These are phyloP conservation scores for Conomelus anceps DNA, from an alignment of 2,888 invertebrate species.

Conservation along the genomic window DNA sequence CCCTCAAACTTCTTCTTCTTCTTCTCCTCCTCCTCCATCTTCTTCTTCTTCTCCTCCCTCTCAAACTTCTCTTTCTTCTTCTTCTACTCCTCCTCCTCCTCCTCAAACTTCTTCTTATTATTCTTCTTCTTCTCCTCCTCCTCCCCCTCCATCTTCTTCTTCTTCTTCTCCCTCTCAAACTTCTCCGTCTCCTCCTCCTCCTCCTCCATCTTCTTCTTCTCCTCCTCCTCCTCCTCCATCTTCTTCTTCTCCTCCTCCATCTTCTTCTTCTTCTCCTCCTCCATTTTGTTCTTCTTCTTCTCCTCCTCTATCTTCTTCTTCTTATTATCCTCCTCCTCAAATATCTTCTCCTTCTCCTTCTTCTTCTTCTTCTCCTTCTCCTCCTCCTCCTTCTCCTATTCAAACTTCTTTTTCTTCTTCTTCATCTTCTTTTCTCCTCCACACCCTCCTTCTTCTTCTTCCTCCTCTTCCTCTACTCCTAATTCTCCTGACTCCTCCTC, in stretches of 20 bases:
- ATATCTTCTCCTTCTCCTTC: neutral
- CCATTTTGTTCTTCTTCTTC: neutral
- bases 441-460: no score
- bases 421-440: no score
- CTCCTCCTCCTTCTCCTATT: no score
- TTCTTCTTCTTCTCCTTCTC: neutral
- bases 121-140: neutral
- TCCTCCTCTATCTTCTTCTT: neutral
- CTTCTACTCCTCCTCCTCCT: neutral
- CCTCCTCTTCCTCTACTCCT: no score
- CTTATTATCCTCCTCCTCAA: neutral
- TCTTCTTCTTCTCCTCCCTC: neutral
- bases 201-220: neutral
- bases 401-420: no score
- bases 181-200: neutral
- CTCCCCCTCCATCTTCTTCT: neutral
- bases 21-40: neutral
- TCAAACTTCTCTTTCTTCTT: neutral
- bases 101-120: neutral
- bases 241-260: neutral
- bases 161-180: neutral
- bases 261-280: neutral
- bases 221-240: neutral
- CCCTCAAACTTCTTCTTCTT: neutral
- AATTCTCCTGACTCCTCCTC: no score